These are phyloP conservation scores for Tetanocera ferruginea DNA, from an alignment of 2,888 invertebrate genomes.

Conservation along the genomic window DNA sequence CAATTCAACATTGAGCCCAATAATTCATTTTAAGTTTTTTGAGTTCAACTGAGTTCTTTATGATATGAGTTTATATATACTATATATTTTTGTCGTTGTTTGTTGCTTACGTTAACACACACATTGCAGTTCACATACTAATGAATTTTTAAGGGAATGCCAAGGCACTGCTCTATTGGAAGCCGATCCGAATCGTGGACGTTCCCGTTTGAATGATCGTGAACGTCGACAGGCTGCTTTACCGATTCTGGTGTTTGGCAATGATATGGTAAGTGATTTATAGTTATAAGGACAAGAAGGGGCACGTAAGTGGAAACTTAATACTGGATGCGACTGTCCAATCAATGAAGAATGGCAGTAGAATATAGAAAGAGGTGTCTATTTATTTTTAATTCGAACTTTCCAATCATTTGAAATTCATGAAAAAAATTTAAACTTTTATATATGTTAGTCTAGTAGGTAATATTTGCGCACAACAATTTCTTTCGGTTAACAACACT, in stretches of 20 bases:
- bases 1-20: background rate
- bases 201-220: conserved; percentile 78
- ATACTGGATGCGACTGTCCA: too few relatives aligned
- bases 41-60: conserved; percentile 33
- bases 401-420: too few relatives aligned
- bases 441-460: too few relatives aligned
- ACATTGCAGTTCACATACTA: conserved; percentile 80
- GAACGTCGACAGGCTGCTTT: conserved; percentile 89
- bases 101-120: conserved; percentile 46
- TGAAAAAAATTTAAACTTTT: too few relatives aligned
- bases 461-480: too few relatives aligned
- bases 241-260: conserved; percentile 92
- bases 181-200: conserved; percentile 70
- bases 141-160: conserved; percentile 83
- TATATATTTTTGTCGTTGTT: conserved; percentile 54
- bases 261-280: conserved; percentile 77
- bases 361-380: too few relatives aligned
- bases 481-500: too few relatives aligned
- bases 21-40: conserved; percentile 42
- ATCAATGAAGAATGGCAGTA: too few relatives aligned
- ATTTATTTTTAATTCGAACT: too few relatives aligned
- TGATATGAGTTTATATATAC: conserved; percentile 41
- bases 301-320: background rate
- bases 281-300: background rate
- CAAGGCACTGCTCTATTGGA: conserved; percentile 72